Evolutionary conservation across 2,797 vertebrate species (phyloP).

Genomic region (Tokudaia muenninki): DNA sequence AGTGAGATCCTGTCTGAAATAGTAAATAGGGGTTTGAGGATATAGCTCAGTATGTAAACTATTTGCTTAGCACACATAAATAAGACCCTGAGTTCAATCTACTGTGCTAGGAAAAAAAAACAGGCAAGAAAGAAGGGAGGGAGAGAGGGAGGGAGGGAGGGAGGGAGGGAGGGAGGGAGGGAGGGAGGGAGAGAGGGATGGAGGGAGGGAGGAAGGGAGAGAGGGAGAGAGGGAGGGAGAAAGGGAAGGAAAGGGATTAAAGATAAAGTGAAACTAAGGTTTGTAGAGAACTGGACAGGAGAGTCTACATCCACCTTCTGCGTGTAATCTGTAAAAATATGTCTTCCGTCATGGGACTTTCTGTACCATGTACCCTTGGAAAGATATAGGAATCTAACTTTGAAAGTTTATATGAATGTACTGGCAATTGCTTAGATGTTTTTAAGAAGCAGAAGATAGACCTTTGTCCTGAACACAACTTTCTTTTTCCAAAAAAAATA

Average conservation of each 20-base stretch:
- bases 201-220: too few relatives aligned
- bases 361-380: background rate
- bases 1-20: background rate
- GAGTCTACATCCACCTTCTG: background rate
- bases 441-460: background rate
- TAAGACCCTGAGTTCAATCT: background rate
- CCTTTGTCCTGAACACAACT: background rate
- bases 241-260: background rate
- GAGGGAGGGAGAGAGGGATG: too few relatives aligned
- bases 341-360: background rate
- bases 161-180: rapidly evolving
- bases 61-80: background rate
- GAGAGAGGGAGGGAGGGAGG: background rate
- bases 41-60: background rate
- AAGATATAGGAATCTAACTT: background rate
- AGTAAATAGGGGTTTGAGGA: background rate
- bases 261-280: background rate
- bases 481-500: background rate
- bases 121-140: background rate
- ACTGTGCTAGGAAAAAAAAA: too few relatives aligned
- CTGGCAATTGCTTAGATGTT: background rate
- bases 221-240: rapidly evolving
- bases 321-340: background rate
- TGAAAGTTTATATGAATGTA: background rate
- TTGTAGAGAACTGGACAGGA: background rate